Percentiles rank a stretch among this genome's conserved stretches.
Evolutionary conservation across 2,797 vertebrate genomes (phyloP).

Genomic region (Amphiprion clarkii): DNA sequence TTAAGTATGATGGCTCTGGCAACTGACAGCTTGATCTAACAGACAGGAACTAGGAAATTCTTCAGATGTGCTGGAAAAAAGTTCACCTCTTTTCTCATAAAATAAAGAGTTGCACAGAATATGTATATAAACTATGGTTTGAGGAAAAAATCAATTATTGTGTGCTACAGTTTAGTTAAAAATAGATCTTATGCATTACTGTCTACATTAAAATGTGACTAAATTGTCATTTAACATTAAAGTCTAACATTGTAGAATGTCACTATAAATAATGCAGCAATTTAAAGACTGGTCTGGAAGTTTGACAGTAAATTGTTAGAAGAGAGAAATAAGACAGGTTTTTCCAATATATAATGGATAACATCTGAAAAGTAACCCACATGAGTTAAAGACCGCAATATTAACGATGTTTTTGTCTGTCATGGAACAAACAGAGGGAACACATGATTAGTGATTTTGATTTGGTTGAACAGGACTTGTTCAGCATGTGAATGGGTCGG

Average conservation of each 20-base stretch:
- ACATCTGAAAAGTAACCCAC: background rate
- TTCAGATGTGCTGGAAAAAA: slow-evolving; percentile 13
- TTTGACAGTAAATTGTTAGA: background rate
- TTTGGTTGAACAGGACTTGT: background rate
- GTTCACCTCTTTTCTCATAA: slow-evolving; percentile 26
- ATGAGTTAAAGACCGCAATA: background rate
- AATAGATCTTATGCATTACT: slow-evolving; percentile 7
- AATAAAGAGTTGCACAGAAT: slow-evolving; percentile 12
- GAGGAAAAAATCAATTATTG: background rate
- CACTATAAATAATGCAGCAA: background rate
- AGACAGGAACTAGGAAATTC: background rate
- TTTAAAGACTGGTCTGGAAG: background rate
- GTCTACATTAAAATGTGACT: slow-evolving; percentile 10
- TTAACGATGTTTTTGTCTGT: background rate
- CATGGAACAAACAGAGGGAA: background rate
- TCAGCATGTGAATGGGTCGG: background rate
- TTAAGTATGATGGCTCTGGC: background rate
- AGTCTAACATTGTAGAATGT: background rate
- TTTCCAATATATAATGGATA: background rate
- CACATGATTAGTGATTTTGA: background rate
- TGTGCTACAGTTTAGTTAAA: slow-evolving; percentile 1
- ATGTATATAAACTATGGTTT: slow-evolving; percentile 7
- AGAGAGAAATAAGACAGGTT: background rate
- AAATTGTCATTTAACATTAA: background rate
- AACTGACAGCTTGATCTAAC: slow-evolving; percentile 40